Evolutionary conservation across 2,797 vertebrate genomes (phyloP), one percentile per base, ranked within the genome.

Genomic region (Neomorphus geoffroyi): DNA sequence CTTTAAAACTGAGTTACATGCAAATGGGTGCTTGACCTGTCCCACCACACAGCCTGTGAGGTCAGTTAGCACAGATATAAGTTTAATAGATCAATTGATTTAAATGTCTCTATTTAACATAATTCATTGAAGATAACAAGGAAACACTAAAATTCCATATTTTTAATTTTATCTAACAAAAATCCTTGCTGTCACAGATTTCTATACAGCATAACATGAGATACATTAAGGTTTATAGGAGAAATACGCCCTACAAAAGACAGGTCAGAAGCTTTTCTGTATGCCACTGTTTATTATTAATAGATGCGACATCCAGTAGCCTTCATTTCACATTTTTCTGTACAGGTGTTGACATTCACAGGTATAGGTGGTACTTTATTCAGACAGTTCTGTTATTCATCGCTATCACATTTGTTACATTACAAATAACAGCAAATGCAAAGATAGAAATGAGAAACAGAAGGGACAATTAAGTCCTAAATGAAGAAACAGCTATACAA

Each of bases 1-100:
- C 64, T 92, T 92, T 88, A 93, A 69, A 93, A 69, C 26, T 30
- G 56, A 73, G 56, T 88, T 91, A 92, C 90, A 70, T 57, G 33
- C 57, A 91, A 56, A 45, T 67, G 57, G 45, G 64, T 94, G 4
- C 11, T 22, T 60, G 66, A 93, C 80, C 75, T 91, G 58, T 80
- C 43, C 50, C 27, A 82, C 61, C 33, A 81, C 3, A 0, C 51
- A 86, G 35, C 32, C 48, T 86, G 33, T 78, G n/a, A 91, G 56
- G n/a, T 30, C 70, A 84, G 12, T 75, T 75, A 92, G 14, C 22
- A 57, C 5, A 82, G 64, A 35, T 1, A 15, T 73, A 86, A 53
- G 17, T 91, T 83, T 81, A 95, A 95, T 41, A 88, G 71, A 86
- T 66, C 43, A 23, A 56, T 73, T 90, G 41, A 50, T 62, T 84